Percentiles rank a stretch among this genome's conserved stretches.
These are phyloP conservation scores for Drosophila atroscutellata DNA, from an alignment of 2,888 invertebrate genomes.

Conservation along the genomic window DNA sequence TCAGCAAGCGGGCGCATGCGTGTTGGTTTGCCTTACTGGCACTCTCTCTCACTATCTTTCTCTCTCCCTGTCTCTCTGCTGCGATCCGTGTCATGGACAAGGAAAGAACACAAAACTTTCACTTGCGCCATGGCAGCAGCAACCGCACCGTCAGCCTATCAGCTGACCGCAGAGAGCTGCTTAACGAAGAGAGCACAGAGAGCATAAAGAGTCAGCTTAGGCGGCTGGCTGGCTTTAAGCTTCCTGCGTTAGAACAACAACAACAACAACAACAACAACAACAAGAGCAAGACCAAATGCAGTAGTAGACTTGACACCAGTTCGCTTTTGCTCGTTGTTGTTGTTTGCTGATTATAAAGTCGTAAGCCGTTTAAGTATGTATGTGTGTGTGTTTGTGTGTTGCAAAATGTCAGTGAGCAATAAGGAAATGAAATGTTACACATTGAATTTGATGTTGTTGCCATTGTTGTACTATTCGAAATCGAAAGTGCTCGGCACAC, in stretches of 20 bases:
- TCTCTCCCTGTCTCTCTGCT: slow-evolving; percentile 10
- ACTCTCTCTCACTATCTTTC: slow-evolving; percentile 8
- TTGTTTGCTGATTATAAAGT: slow-evolving; percentile 69
- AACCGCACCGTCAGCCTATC: slow-evolving; percentile 30
- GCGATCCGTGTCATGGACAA: slow-evolving; percentile 66
- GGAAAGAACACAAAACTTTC: slow-evolving; percentile 75
- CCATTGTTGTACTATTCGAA: slow-evolving; percentile 52
- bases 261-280: slow-evolving; percentile 25
- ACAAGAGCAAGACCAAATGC: slow-evolving; percentile 13
- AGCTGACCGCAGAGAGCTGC: slow-evolving; percentile 42
- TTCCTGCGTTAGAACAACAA: slow-evolving; percentile 71
- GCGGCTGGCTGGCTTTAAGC: slow-evolving; percentile 46
- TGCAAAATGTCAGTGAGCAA: slow-evolving; percentile 78
- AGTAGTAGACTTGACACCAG: slow-evolving; percentile 47
- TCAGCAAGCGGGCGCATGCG: slow-evolving; percentile 30
- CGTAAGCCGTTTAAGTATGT: slow-evolving; percentile 63
- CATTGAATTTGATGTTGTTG: slow-evolving; percentile 53
- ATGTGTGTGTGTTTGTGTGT: slow-evolving; percentile 41
- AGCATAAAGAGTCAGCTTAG: slow-evolving; percentile 30
- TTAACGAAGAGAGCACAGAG: slow-evolving; percentile 21
- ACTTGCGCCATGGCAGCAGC: slow-evolving; percentile 52
- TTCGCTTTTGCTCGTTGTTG: slow-evolving; percentile 49
- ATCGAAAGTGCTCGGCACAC: slow-evolving; percentile 69
- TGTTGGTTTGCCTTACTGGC: slow-evolving; percentile 16
- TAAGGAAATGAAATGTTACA: slow-evolving; percentile 79